A percentile compares a stretch with the other conserved stretches of the same genome.
Evolutionary conservation across 2,797 vertebrate species (phyloP).

Genomic region (Chanos chanos): DNA sequence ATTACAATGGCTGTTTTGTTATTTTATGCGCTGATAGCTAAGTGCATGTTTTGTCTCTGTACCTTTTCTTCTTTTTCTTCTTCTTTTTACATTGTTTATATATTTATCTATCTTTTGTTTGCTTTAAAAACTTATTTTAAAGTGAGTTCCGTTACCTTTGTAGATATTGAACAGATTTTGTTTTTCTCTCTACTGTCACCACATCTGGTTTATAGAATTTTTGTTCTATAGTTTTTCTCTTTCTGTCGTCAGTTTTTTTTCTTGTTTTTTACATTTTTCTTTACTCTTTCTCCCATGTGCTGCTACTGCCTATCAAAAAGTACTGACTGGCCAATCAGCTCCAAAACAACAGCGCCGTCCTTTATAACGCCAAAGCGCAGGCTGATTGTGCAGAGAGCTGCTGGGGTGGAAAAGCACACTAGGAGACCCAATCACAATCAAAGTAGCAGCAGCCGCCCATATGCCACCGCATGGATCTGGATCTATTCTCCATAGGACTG

Average conservation of each 20-base stretch:
- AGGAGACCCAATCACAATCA: slow-evolving; percentile 3
- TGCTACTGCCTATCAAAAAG: not conserved
- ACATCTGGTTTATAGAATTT: no score
- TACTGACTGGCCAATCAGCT: no score
- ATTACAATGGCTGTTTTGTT: not conserved
- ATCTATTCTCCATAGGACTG: slow-evolving; percentile 20
- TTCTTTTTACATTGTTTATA: not conserved
- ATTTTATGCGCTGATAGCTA: no score
- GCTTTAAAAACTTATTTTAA: no score
- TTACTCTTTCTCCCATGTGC: no score
- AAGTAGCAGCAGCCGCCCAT: slow-evolving; percentile 22
- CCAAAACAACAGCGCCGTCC: not conserved
- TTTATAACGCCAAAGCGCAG: not conserved
- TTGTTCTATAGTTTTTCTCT: no score
- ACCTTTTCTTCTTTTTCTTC: no score
- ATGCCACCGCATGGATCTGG: slow-evolving; percentile 41
- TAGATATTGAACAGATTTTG: no score
- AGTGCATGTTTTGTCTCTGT: not conserved
- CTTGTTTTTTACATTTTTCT: no score
- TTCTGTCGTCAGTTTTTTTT: no score
- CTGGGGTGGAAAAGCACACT: not conserved
- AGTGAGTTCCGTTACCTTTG: not conserved
- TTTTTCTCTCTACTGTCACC: no score
- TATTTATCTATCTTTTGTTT: no score
- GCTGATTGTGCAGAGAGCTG: not conserved